These are phyloP conservation scores for Caenorhabditis inopinata DNA, from an alignment of 1,140 invertebrate species.

Conservation along the genomic window DNA sequence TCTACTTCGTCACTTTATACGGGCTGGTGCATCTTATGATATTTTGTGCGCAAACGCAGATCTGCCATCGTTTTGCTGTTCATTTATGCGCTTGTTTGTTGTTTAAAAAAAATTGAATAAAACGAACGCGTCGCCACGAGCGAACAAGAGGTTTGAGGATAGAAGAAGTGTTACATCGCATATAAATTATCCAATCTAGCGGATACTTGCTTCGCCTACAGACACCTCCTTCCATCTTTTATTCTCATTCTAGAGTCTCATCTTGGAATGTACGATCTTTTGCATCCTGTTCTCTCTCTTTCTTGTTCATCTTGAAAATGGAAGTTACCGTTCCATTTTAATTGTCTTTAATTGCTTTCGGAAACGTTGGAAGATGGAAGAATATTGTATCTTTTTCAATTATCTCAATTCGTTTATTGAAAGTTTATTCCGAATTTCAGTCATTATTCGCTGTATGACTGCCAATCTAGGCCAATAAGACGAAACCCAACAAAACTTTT, in stretches of 20 bases:
- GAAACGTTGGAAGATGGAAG: too few species aligned
- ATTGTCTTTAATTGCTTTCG: neutral
- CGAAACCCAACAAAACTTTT: neutral
- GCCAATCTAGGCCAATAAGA: too few species aligned
- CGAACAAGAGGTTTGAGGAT: neutral
- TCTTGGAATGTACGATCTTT: constrained; percentile 25
- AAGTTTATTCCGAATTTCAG: too few species aligned
- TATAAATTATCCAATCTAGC: constrained; percentile 7
- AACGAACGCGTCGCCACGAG: neutral
- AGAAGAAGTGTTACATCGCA: neutral
- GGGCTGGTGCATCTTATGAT: neutral
- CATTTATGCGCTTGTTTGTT: too few species aligned
- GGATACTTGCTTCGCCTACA: constrained; percentile 1
- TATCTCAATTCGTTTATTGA: too few species aligned
- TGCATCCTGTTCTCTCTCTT: neutral
- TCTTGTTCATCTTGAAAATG: neutral
- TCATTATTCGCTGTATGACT: too few species aligned
- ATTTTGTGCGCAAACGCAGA: too few species aligned
- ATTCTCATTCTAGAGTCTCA: neutral
- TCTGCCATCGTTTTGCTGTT: too few species aligned
- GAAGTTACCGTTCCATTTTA: constrained; percentile 19
- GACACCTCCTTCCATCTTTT: neutral
- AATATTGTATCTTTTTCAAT: too few species aligned
- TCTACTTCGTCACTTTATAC: neutral
- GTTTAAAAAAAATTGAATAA: too few species aligned